These are phyloP conservation scores for Agrotis exclamationis DNA, from an alignment of 2,888 invertebrate species.

Conservation along the genomic window DNA sequence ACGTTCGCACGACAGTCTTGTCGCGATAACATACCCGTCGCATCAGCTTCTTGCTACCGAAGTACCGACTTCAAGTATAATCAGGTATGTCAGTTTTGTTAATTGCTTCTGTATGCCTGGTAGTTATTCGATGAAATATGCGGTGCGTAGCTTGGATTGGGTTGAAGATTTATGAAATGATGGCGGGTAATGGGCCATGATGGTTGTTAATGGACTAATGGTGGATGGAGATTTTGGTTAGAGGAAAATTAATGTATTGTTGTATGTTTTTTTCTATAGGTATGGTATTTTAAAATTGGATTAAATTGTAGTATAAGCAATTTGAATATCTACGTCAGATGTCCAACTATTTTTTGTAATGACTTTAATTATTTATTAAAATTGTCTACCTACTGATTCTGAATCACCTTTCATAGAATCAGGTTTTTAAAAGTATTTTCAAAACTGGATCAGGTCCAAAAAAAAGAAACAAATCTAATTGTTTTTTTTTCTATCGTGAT, in stretches of 20 bases:
- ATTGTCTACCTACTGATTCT: neutral
- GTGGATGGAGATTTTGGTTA: neutral
- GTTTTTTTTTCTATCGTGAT: neutral
- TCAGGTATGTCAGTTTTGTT: constrained; percentile 43
- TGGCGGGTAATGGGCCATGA: constrained; percentile 16
- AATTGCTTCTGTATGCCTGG: constrained; percentile 27
- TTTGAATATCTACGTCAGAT: no score
- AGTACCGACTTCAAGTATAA: constrained; percentile 27
- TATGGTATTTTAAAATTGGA: neutral
- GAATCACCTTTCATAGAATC: no score
- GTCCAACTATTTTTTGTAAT: neutral
- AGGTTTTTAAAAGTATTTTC: neutral
- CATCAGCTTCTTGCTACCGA: constrained; percentile 41
- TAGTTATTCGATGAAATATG: constrained; percentile 29
- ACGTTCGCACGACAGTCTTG: constrained; percentile 7
- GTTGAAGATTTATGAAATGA: constrained; percentile 21
- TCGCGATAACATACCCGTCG: constrained; percentile 35
- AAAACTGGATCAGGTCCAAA: neutral
- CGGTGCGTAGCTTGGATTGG: constrained; percentile 6
- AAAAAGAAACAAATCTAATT: neutral
- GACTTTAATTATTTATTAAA: neutral
- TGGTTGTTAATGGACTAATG: constrained; percentile 12
- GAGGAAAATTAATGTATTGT: neutral
- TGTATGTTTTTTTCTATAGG: neutral
- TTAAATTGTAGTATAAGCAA: neutral